Evolutionary conservation across 2,888 invertebrate species (phyloP), one percentile per base, ranked within the genome.

Genomic region (Neoascia interrupta): DNA sequence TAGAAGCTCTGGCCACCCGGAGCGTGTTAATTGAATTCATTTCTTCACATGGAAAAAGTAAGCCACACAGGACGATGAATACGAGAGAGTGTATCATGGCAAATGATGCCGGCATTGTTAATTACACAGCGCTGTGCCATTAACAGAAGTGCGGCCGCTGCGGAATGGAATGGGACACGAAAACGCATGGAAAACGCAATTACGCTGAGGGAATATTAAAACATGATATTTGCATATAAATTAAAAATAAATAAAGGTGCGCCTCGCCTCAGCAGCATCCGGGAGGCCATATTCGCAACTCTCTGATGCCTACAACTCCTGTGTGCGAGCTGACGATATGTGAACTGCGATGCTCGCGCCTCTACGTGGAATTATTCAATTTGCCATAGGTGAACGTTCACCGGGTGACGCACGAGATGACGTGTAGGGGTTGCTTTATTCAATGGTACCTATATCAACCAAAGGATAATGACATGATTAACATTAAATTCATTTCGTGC

Each of bases 181-280:
- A 45, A 36, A 49, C 49, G 54, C 72, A 43, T 58, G 39, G 73
- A 61, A 73, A 79, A 73, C 66, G 31, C 79, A 72, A 79, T 73
- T 79, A 79, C 73, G 79, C 73, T 56, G 73, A 79, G 79, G 36
- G 79, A 79, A 79, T 79, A 73, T 79, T 79, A 72, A 79, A 79
- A 68, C 79, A 66, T 61, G 72, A 66, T 79, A 79, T 79, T 79
- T 79, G 79, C 79, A 79, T 79, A 79, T 79, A 79, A 79, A 79
- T 79, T 79, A 79, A 79, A 73, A 79, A 72, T 79, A 79, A 79
- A 79, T 79, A 79, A 72, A 72, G 79, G 66, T 68, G 72, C 37
- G 26, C 56, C n/a, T n/a, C 66, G 18, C 43, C 13, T 53, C 23
- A 39, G 5, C 26, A 18, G 26, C 13, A 61, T 23, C 18, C 47